Evolutionary conservation across 2,888 invertebrate genomes (phyloP).

Genomic region (Eledona agricola): DNA sequence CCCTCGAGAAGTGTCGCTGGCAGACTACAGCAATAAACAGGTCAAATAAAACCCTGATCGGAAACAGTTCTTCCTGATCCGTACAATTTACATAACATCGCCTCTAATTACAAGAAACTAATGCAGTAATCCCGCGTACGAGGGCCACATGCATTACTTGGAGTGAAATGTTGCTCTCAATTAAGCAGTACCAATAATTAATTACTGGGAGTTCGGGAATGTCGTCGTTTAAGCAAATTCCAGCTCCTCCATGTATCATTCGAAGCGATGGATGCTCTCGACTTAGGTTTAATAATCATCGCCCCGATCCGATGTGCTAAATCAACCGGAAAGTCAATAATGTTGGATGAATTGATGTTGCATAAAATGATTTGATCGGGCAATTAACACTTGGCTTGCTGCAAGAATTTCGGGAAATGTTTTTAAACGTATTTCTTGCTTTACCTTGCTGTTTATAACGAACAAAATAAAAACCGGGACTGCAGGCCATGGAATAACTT

Average conservation of each 20-base stretch:
- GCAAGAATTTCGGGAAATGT: too few relatives aligned
- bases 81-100: constrained; percentile 12
- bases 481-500: too few relatives aligned
- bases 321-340: constrained; percentile 1
- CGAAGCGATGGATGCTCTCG: constrained; percentile 27
- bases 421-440: too few relatives aligned
- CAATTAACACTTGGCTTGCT: too few relatives aligned
- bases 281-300: constrained; percentile 19
- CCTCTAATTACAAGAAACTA: constrained; percentile 24
- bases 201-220: constrained; percentile 49
- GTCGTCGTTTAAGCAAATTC: constrained; percentile 41
- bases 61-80: constrained; percentile 6
- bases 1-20: constrained; percentile 3
- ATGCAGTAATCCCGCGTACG: constrained; percentile 4
- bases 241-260: constrained; percentile 41
- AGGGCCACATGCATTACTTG: constrained; percentile 26
- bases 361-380: too few relatives aligned
- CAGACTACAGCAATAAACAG: too few relatives aligned
- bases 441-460: too few relatives aligned
- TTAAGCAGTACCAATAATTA: constrained; percentile 53
- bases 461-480: too few relatives aligned
- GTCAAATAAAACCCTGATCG: too few relatives aligned
- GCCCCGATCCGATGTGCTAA: constrained; percentile 9
- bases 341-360: too few relatives aligned
- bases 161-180: constrained; percentile 49